Base-by-base conservation (phyloP, 1,140 invertebrate species). In the Physella acuta region DNA sequence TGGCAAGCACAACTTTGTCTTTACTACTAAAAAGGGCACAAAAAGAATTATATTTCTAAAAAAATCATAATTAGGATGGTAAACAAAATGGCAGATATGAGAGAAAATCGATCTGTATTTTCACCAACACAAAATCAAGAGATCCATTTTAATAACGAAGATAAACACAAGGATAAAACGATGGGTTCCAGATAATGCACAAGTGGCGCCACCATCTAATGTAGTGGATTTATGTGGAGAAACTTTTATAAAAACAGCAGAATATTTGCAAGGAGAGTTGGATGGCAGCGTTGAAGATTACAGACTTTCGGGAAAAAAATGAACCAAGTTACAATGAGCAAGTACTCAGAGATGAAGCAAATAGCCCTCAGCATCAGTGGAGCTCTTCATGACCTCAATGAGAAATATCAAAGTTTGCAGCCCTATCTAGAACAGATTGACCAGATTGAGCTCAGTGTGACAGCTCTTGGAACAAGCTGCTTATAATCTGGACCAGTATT, bases 391-490 rank as follows among this genome's bases (percentile, higher is more conserved):
- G 78, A 82, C 11, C 75, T 85, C 16, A 83, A 85, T 80, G 79
- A 81, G 33, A 85, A 85, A 81, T 85, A 85, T 70, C 76, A 73
- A 60, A 79, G 75, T 64, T 74, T 84, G 17, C 81, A 81, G 60
- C 84, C 83, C 63, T 85, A 83, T 61, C 66, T 85, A 24, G 81
- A 84, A 33, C 83, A 85, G 71, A 81, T 85, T 37, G 83, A 85
- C 64, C 77, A 82, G 58, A 81, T 85, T 37, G 84, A 85, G 67
- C 80, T 83, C 31, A 84, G 79, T 79, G 81, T 85, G 1, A 73
- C 75, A 44, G 71, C 70, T 44, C 65, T n/a, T 85, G 39, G 84
- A 85, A 68, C 82, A 85, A 62, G 83, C 84, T 70, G 83, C 83
- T 2, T 85, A 84, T 72, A 83, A 77, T 75, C 73, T 85, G 20